Conservation (phyloP, 2,888 invertebrate species). For the Nomada flava region DNA sequence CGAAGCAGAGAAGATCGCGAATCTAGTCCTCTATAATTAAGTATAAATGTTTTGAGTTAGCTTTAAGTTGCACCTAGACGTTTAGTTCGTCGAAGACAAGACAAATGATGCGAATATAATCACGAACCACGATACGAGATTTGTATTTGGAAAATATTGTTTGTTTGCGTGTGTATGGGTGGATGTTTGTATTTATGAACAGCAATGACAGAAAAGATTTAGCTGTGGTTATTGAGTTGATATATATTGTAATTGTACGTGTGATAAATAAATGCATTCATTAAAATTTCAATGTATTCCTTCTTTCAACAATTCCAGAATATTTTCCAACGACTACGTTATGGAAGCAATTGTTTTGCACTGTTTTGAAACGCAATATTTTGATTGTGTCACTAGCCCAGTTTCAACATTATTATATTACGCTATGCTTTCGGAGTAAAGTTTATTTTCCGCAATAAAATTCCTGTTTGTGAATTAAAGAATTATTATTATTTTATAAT, state of each 20-base stretch:
- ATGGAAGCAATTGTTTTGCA: too few relatives aligned
- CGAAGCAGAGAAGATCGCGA: neutral
- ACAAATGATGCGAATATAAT: neutral
- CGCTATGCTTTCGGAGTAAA: too few relatives aligned
- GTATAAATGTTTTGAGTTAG: neutral
- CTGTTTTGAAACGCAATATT: too few relatives aligned
- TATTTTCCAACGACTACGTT: neutral
- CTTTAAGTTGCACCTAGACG: conserved; percentile 6
- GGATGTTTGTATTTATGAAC: conserved; percentile 1
- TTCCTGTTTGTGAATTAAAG: too few relatives aligned
- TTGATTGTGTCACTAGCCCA: too few relatives aligned
- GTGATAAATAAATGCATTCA: conserved; percentile 33
- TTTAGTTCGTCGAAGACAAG: neutral
- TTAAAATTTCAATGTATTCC: neutral
- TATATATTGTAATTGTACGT: neutral
- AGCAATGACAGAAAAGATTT: neutral
- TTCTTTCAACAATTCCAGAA: neutral
- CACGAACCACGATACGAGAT: neutral
- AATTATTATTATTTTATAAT: too few relatives aligned
- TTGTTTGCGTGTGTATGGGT: neutral
- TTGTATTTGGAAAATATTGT: neutral
- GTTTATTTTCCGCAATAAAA: too few relatives aligned
- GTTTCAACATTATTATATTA: too few relatives aligned
- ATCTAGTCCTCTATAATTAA: conserved; percentile 49
- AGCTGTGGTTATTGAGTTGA: neutral